phyloP scores from a whole-genome alignment of 2,113 vertebrate species.

The Danio rerio region GRCz12tu NC_133182.1:69646001-69646500 shows the following conservation, averaged over 20 bases:
- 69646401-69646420: conserved; percentile 38
- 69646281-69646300: conserved; percentile 55
- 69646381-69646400: conserved; percentile 51
- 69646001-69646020: conserved; percentile 51
- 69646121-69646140: conserved; percentile 48
- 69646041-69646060: conserved; percentile 59
- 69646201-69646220: neutral
- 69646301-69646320: conserved; percentile 53
- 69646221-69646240: conserved; percentile 32
- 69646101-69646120: conserved; percentile 17
- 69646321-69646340: conserved; percentile 46
- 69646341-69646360: conserved; percentile 49
- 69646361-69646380: conserved; percentile 40
- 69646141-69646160: conserved; percentile 52
- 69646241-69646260: conserved; percentile 43
- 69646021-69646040: conserved; percentile 53
- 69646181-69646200: conserved; percentile 24
- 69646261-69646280: conserved; percentile 49
- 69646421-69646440: neutral
- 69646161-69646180: conserved; percentile 38
- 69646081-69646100: conserved; percentile 37
- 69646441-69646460: no score
- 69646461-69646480: no score
- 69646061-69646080: conserved; percentile 18
- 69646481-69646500: no score